Evolutionary conservation across 2,888 invertebrate genomes (phyloP), one percentile per base, ranked within the genome.

Genomic region (Allygus modestus): DNA sequence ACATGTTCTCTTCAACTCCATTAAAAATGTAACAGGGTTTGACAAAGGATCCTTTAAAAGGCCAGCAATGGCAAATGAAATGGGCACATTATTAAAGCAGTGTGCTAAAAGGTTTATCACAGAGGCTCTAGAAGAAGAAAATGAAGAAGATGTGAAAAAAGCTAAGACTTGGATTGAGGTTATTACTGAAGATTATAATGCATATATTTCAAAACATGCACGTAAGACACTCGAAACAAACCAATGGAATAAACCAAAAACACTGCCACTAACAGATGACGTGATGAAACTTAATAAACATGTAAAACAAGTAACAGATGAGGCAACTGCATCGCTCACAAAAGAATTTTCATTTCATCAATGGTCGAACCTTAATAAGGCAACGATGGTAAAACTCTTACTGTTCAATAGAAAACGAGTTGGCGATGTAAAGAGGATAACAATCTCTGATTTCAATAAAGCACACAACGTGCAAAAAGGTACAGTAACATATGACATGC

Each of bases 51-150:
- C 46, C 1, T 7, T 46, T 46, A 46, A 46, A 46, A 46, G 46
- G 41, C 77, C 46, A 46, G 77, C 77, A 77, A 77, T 77, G 77
- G 77, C 77, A 28, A 77, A 77, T n/a, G 77, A 77, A 20, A 46
- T 77, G 46, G 46, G 46, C 7, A 77, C 77, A 17, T 46, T 77
- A 26, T 23, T 77, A n/a, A 77, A 77, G 28, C 77, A 77, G n/a
- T 77, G 43, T 46, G 77, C 46, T 2, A 77, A 77, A 77, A 12
- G 77, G 23, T 5, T 17, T 2, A 23, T 77, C 0, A 7, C 15
- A 2, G 5, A 58, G 23, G 1, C 23, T 7, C 7, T 41, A 73
- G 77, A 77, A 46, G 77, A 43, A 46, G 33, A 43, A n/a, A 46
- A 26, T 51, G 46, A 77, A 46, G 77, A 77, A 7, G 77, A 46